A percentile compares a stretch with the other conserved stretches of the same genome.
These are phyloP conservation scores for Druceiella hillmani DNA, from an alignment of 2,888 invertebrate species.

Conservation along the genomic window DNA sequence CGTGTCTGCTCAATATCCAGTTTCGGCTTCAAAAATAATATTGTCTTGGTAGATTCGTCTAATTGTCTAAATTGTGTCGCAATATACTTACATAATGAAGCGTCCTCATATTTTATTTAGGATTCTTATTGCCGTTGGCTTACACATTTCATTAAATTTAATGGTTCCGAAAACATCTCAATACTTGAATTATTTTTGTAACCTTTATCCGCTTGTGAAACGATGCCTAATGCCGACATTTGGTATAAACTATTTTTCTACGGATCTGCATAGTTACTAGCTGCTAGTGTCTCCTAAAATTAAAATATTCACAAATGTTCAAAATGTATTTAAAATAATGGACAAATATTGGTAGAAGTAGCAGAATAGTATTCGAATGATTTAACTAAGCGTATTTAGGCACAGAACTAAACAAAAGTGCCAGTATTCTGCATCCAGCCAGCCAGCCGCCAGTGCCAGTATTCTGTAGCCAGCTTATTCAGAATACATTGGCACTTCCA, in stretches of 20 bases:
- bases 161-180: conserved; percentile 15
- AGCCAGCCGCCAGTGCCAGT: too few species aligned
- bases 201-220: conserved; percentile 15
- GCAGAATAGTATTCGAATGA: too few species aligned
- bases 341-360: too few species aligned
- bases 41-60: conserved; percentile 12
- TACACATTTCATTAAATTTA: conserved; percentile 12
- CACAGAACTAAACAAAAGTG: too few species aligned
- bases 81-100: conserved; percentile 14
- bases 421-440: too few species aligned
- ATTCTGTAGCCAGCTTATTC: too few species aligned
- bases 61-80: conserved; percentile 12
- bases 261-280: conserved; percentile 13
- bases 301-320: too few species aligned
- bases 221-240: conserved; percentile 13
- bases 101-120: conserved; percentile 10
- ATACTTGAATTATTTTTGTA: conserved; percentile 14
- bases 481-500: too few species aligned
- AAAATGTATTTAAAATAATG: too few species aligned
- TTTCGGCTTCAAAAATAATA: conserved; percentile 20
- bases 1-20: conserved; percentile 17
- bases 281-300: conserved; percentile 15
- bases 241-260: conserved; percentile 12
- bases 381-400: too few species aligned
- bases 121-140: conserved; percentile 5